Base-by-base conservation (phyloP, 1,140 invertebrate genomes). In the Batillaria attramentaria region DNA sequence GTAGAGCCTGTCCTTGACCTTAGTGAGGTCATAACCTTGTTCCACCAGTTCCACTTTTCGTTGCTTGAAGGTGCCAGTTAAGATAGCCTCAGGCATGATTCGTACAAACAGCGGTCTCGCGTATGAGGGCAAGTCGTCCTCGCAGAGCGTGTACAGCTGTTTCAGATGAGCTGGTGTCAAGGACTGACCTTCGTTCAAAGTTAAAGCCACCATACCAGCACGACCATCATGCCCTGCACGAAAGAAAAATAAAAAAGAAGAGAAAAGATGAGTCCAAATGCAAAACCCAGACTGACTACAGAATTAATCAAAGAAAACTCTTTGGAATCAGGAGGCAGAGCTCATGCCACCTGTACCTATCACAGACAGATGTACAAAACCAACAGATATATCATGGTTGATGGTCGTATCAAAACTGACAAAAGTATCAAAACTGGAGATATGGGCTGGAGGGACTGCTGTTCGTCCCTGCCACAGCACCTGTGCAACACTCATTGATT, bases 131-230 rank as follows among this genome's bases (percentile, higher is more conserved):
- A 99, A 90, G 33, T 94, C 90, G 42, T 83, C 73, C 10, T 70
- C 43, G 28, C 89, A 79, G 31, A 88, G 81, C 3, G 79, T 33
- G n/a, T 83, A 82, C 3, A 92, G 77, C 31, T 81, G 35, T 6
- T 75, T 74, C 1, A 91, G 75, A 33, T 79, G 74, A 18, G 78
- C 66, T 2, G 54, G 28, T 16, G 77, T 72, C 8, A 89, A 42
- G 31, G 79, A 20, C 13, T 77, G 60, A 0, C 85, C 81, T 37
- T 87, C 78, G 24, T 87, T 79, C 75, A 94, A 93, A 41, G 94
- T 92, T 1, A 97, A 87, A 4, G 97, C 96, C 33, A 96, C 96
- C 98, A 99, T 99, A 31, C 98, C 98, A 33, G 97, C 97, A 79
- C 94, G 92, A 2, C 98, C 98, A 91, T 99, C 98, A 66, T 93